Conservation (phyloP, 2,113 vertebrate species). For the Laterallus jamaicensis region DNA sequence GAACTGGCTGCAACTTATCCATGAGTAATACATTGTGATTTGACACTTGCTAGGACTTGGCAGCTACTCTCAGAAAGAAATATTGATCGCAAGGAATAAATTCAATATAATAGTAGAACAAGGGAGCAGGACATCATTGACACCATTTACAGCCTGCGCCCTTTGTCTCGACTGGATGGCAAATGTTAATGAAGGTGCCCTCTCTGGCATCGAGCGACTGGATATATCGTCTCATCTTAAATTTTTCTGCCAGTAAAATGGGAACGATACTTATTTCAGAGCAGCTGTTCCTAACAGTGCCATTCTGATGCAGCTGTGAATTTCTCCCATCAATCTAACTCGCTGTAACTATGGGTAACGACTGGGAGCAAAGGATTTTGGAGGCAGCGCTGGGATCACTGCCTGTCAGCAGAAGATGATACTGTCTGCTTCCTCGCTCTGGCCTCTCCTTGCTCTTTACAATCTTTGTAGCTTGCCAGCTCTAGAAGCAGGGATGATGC, state of each 20-base stretch:
- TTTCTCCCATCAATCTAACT: background rate
- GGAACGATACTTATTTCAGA: background rate
- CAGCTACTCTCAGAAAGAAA: conserved; percentile 14
- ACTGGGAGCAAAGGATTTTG: background rate
- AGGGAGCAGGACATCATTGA: conserved; percentile 40
- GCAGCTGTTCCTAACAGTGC: background rate
- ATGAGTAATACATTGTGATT: background rate
- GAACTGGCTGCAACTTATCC: background rate
- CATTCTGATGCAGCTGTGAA: background rate
- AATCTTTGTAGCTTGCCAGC: background rate
- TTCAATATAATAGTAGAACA: background rate
- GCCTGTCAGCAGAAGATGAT: background rate
- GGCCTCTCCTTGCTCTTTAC: background rate
- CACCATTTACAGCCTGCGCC: conserved; percentile 5
- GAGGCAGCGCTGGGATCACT: background rate
- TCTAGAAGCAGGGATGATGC: background rate
- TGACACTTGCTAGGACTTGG: conserved; percentile 25
- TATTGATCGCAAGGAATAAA: conserved; percentile 28
- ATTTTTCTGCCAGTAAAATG: background rate
- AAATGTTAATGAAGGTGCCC: conserved; percentile 31
- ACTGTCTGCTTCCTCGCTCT: background rate
- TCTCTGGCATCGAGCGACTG: background rate
- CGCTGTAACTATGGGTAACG: background rate
- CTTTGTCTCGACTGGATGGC: background rate
- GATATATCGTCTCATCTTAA: background rate